These are phyloP conservation scores for Chlamydotis undulata DNA, from an alignment of 2,113 vertebrate genomes.

Conservation along the genomic window DNA sequence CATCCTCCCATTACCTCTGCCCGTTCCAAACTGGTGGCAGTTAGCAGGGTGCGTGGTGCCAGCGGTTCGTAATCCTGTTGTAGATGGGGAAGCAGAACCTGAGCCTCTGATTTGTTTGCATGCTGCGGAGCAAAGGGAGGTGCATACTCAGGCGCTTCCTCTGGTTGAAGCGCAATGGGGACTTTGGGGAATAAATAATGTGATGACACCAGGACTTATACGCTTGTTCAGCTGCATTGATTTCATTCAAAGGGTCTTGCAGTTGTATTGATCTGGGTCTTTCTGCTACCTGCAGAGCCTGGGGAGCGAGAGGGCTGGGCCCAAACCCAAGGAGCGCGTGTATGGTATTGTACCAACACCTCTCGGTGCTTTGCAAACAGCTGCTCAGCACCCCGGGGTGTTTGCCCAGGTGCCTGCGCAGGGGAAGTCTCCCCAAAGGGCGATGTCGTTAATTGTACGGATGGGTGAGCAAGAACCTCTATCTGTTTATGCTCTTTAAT, in stretches of 20 bases:
- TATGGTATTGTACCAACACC: neutral
- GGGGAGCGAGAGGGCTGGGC: neutral
- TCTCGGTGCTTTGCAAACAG: neutral
- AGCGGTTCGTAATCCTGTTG: fast-evolving
- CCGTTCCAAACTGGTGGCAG: fast-evolving
- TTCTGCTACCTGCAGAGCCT: conserved; percentile 7
- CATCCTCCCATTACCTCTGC: fast-evolving
- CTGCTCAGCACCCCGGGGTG: neutral
- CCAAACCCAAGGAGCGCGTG: fast-evolving
- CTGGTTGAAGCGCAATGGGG: neutral
- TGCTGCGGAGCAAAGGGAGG: neutral
- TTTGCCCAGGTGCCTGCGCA: neutral
- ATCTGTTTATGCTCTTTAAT: neutral
- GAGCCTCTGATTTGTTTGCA: neutral
- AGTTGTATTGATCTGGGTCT: conserved; percentile 27
- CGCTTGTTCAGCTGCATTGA: conserved; percentile 54
- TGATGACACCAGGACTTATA: conserved; percentile 30
- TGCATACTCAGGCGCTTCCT: neutral
- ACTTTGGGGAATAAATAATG: conserved; percentile 41
- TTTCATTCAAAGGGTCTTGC: conserved; percentile 13
- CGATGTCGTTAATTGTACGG: neutral
- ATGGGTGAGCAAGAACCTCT: neutral
- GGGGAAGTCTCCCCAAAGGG: neutral
- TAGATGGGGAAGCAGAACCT: neutral
- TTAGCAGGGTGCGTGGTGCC: neutral